phyloP scores from a whole-genome alignment of 2,888 invertebrate species.

The Coecobrya sp. region DNA sequence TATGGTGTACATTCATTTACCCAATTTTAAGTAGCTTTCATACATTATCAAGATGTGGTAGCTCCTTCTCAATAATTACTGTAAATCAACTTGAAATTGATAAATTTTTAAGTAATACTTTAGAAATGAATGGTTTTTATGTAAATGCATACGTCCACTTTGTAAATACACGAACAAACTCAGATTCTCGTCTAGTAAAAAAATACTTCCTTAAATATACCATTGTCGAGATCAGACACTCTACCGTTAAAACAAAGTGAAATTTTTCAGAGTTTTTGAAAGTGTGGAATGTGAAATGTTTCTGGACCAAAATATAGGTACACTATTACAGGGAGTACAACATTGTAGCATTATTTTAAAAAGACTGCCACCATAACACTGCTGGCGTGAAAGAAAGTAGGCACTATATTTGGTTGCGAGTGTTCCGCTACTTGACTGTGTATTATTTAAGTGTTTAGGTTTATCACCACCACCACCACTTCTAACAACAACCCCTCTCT shows the following conservation, averaged over 20 bases:
- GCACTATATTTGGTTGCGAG: slow-evolving; percentile 19
- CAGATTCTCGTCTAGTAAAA: too few species aligned
- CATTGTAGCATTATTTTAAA: slow-evolving; percentile 8
- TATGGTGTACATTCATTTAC: too few species aligned
- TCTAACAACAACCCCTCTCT: slow-evolving; percentile 51
- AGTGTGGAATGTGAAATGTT: slow-evolving; percentile 75
- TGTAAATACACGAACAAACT: too few species aligned
- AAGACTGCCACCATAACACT: background rate
- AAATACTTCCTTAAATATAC: background rate
- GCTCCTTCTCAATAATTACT: too few species aligned
- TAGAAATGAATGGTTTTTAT: too few species aligned
- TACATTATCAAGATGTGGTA: too few species aligned
- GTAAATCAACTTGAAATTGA: too few species aligned
- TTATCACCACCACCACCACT: slow-evolving; percentile 81
- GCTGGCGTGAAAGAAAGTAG: slow-evolving; percentile 48
- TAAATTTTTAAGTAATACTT: too few species aligned
- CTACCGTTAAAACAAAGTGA: slow-evolving; percentile 62
- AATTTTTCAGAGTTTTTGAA: slow-evolving; percentile 67
- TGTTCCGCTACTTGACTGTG: slow-evolving; percentile 43
- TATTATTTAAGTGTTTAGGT: slow-evolving; percentile 77
- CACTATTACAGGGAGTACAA: background rate
- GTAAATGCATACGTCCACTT: too few species aligned
- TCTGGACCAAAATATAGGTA: slow-evolving; percentile 26
- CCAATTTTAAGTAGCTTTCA: too few species aligned
- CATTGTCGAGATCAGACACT: background rate